Conservation (phyloP, 2,888 invertebrate genomes). For the Hydrotaea cyrtoneurina region DNA sequence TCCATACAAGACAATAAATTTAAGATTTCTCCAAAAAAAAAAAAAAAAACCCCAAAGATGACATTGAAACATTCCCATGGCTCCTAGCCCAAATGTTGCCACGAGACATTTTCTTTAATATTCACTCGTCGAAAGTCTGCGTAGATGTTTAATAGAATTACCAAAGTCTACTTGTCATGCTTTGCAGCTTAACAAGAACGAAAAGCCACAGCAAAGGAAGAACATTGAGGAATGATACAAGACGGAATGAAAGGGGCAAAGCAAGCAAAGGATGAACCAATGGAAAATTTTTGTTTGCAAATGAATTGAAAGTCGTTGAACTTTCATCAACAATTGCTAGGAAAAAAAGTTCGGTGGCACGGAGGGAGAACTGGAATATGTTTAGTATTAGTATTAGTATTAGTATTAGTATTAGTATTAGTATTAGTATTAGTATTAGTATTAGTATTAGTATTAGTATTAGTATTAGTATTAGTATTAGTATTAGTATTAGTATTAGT, state of each 20-base stretch:
- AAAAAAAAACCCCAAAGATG: not conserved
- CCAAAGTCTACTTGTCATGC: not conserved
- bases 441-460: too few relatives aligned
- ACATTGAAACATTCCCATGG: not conserved
- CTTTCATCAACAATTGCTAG: not conserved
- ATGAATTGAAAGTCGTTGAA: slow-evolving; percentile 6
- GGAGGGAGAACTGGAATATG: too few relatives aligned
- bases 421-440: too few relatives aligned
- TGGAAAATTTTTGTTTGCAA: not conserved
- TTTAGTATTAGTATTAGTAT: too few relatives aligned
- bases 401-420: too few relatives aligned
- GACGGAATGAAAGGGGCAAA: not conserved
- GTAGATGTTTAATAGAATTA: not conserved
- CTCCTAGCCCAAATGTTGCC: too few relatives aligned
- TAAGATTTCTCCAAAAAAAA: not conserved
- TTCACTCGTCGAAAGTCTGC: not conserved
- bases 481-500: too few relatives aligned
- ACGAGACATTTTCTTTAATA: too few relatives aligned
- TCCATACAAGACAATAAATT: not conserved
- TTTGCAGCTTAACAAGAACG: not conserved
- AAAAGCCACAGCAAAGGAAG: not conserved
- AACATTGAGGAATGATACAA: not conserved
- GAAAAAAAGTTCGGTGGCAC: slow-evolving; percentile 5
- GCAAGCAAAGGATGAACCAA: not conserved
- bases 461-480: too few relatives aligned